Conservation (phyloP, 2,113 vertebrate genomes). For the Lepidothrix coronata region DNA sequence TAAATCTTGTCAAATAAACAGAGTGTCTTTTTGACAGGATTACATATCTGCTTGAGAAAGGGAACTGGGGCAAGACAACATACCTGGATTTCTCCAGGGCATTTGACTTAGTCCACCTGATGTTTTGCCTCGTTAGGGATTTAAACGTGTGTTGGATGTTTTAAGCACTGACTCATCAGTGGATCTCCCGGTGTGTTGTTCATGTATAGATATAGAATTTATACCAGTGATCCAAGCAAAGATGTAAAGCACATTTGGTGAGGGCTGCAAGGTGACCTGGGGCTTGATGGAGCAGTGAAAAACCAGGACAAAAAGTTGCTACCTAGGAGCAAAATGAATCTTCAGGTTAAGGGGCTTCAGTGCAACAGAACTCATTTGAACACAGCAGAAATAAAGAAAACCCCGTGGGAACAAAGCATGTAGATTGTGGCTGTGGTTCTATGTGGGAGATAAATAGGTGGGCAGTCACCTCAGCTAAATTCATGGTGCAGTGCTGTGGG, state of each 20-base stretch:
- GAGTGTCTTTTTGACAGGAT: background rate
- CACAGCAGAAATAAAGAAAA: background rate
- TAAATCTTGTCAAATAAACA: conserved; percentile 5
- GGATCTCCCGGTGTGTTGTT: background rate
- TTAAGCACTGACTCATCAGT: background rate
- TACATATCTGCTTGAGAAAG: background rate
- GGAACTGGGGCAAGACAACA: background rate
- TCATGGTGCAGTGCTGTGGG: background rate
- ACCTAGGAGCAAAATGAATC: background rate
- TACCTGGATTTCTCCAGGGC: background rate
- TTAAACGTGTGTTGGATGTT: background rate
- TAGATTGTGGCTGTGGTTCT: background rate
- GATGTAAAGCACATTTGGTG: background rate
- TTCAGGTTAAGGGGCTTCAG: background rate
- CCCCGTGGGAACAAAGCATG: background rate
- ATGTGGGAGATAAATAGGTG: background rate
- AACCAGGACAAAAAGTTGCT: background rate
- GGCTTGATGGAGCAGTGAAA: background rate
- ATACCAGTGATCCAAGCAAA: background rate
- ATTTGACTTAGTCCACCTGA: background rate
- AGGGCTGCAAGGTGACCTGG: background rate
- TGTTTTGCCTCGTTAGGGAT: background rate
- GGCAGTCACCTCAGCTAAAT: background rate
- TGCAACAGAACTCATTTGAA: background rate
- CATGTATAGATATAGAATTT: background rate